Conservation (phyloP, 2,113 vertebrate species). For the Festucalex cinctus region DNA sequence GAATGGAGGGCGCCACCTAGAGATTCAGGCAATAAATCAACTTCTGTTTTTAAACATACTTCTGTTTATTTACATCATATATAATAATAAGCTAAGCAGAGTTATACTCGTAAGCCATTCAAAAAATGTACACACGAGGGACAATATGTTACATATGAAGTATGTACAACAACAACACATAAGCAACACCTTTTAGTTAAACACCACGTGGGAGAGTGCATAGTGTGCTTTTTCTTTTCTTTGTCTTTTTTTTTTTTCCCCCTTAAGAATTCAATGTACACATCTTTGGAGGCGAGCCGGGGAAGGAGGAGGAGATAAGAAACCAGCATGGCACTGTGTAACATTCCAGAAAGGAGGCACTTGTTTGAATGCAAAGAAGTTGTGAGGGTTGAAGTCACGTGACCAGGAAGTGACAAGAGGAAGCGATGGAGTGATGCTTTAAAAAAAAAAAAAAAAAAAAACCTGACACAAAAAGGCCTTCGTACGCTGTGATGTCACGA, state of each 20-base stretch:
- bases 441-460: too few species aligned
- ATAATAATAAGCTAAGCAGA: constrained; percentile 56
- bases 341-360: constrained; percentile 71
- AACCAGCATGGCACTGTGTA: constrained; percentile 53
- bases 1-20: constrained; percentile 36
- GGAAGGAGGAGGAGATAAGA: constrained; percentile 33
- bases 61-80: constrained; percentile 71
- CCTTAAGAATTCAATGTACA: constrained; percentile 30
- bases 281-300: constrained; percentile 57
- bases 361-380: constrained; percentile 51
- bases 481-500: constrained; percentile 64
- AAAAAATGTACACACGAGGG: constrained; percentile 80
- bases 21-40: neutral
- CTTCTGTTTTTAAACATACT: constrained; percentile 59
- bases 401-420: constrained; percentile 8
- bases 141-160: constrained; percentile 85
- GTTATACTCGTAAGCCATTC: constrained; percentile 41
- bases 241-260: constrained; percentile 2
- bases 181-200: constrained; percentile 33
- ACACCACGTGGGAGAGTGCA: constrained; percentile 49
- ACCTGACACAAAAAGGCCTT: constrained; percentile 55
- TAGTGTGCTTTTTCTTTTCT: constrained; percentile 58
- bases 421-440: neutral
- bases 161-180: constrained; percentile 86
- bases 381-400: constrained; percentile 58